Conservation (phyloP, 1,140 invertebrate genomes). For the Temnothorax nylanderi region DNA sequence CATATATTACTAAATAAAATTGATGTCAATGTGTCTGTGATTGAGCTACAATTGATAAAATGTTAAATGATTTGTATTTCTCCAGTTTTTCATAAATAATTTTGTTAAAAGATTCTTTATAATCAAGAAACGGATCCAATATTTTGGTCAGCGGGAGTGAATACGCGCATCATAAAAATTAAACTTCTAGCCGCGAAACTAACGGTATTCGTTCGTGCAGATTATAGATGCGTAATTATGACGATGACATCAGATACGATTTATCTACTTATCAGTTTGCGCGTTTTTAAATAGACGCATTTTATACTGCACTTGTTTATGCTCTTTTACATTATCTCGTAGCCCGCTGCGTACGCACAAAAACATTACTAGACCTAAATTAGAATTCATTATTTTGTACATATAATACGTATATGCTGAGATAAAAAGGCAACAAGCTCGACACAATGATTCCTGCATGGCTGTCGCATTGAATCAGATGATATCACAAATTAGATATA, state of each 20-base stretch:
- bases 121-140: background rate
- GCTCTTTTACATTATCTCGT: constrained; percentile 16
- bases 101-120: background rate
- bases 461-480: background rate
- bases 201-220: background rate
- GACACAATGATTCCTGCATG: background rate
- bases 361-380: constrained; percentile 8
- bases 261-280: constrained; percentile 45
- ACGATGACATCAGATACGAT: background rate
- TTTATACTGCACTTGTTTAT: constrained; percentile 10
- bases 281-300: background rate
- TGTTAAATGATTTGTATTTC: background rate
- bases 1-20: background rate
- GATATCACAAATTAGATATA: constrained; percentile 32
- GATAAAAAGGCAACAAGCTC: constrained; percentile 22
- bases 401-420: background rate
- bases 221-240: background rate
- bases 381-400: background rate
- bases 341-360: background rate
- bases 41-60: background rate
- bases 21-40: background rate
- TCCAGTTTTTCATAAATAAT: background rate
- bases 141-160: background rate
- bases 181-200: background rate
- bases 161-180: background rate